Conservation (phyloP, 2,113 vertebrate genomes). For the Pardalotus punctatus region DNA sequence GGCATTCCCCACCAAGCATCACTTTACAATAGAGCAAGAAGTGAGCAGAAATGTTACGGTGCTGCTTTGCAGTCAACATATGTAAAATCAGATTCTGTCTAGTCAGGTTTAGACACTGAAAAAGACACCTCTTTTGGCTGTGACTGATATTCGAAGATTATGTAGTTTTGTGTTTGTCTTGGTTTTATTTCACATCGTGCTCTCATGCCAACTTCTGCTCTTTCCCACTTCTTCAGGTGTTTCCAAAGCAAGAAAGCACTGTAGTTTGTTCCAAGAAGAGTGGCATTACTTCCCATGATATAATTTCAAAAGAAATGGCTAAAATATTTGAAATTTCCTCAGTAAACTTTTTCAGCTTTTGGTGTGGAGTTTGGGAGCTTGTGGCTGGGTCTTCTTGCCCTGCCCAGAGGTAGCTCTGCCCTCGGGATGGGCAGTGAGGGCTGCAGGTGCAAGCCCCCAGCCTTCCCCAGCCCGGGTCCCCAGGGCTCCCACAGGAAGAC, state of each 20-base stretch:
- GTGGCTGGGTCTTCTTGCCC: background rate
- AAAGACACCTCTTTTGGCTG: background rate
- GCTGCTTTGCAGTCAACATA: background rate
- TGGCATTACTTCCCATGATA: background rate
- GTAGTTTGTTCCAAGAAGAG: background rate
- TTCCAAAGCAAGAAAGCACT: background rate
- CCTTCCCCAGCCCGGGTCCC: rapidly evolving
- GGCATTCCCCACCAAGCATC: background rate
- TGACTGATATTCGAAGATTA: background rate
- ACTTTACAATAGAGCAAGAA: background rate
- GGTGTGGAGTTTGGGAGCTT: background rate
- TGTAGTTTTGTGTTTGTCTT: background rate
- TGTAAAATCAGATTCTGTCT: background rate
- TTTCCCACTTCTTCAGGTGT: background rate
- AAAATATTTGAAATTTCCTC: background rate
- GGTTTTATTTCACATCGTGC: background rate
- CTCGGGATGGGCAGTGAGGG: background rate
- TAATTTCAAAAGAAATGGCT: background rate
- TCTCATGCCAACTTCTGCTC: background rate
- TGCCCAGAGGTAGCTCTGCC: background rate
- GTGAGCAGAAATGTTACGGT: background rate
- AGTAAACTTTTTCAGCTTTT: background rate
- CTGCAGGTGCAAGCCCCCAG: rapidly evolving
- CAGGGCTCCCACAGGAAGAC: background rate
- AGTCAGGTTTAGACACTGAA: background rate